These are phyloP conservation scores for Spinibarbus caldwelli DNA, from an alignment of 2,797 vertebrate genomes.

Conservation along the genomic window DNA sequence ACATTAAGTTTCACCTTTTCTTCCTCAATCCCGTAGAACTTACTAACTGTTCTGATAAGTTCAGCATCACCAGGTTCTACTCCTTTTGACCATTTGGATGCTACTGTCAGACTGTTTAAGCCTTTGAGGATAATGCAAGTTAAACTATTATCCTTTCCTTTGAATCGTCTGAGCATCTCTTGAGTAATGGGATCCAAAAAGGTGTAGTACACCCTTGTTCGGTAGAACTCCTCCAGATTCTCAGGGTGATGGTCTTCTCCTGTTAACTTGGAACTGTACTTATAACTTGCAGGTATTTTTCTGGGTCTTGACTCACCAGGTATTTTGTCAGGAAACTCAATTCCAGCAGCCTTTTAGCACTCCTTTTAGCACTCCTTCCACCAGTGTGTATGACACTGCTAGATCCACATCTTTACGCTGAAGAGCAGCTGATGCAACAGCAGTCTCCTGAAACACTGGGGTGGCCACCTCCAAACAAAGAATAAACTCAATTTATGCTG, in stretches of 20 bases:
- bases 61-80: neutral
- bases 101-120: neutral
- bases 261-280: neutral
- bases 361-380: too few species aligned
- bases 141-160: neutral
- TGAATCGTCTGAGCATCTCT: neutral
- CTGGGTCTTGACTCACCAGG: neutral
- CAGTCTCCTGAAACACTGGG: too few species aligned
- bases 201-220: neutral
- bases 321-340: neutral
- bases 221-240: neutral
- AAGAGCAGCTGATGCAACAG: too few species aligned
- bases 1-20: too few species aligned
- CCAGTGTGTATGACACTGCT: too few species aligned
- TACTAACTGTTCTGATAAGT: neutral
- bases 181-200: neutral
- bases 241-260: neutral
- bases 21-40: neutral
- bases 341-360: neutral
- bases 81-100: constrained; percentile 19
- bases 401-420: too few species aligned
- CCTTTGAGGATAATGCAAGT: neutral
- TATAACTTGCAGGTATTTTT: neutral
- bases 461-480: too few species aligned
- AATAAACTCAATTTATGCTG: too few species aligned